These are phyloP conservation scores for Xanthorhoe designata DNA, from an alignment of 2,888 invertebrate species.

Conservation along the genomic window DNA sequence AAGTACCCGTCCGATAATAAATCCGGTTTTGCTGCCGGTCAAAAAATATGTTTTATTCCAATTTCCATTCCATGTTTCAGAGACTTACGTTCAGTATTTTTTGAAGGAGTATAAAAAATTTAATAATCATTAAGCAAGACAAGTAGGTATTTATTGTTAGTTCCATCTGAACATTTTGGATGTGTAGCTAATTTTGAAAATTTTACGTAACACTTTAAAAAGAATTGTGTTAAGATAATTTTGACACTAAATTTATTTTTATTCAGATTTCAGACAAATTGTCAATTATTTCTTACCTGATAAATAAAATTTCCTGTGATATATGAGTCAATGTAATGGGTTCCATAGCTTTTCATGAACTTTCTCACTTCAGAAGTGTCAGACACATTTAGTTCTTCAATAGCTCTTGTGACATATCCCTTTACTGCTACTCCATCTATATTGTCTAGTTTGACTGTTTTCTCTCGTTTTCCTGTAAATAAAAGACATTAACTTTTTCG, in stretches of 20 bases:
- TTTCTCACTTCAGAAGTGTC: conserved; percentile 89
- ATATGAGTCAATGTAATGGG: conserved; percentile 94
- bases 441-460: conserved; percentile 87
- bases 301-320: conserved; percentile 95
- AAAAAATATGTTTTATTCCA: too few species aligned
- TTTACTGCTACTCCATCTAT: conserved; percentile 86
- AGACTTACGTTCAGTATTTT: too few species aligned
- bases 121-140: neutral
- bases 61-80: too few species aligned
- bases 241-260: neutral
- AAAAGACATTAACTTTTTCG: too few species aligned
- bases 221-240: neutral
- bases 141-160: neutral
- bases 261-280: neutral
- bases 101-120: too few species aligned
- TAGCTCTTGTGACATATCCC: conserved; percentile 87
- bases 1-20: too few species aligned
- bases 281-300: conserved; percentile 85
- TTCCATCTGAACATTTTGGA: neutral
- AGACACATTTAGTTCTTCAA: conserved; percentile 87
- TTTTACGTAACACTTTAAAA: neutral
- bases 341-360: conserved; percentile 93
- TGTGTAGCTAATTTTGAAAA: neutral
- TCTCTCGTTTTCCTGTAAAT: conserved; percentile 85
- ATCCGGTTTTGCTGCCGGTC: too few species aligned